phyloP scores from a whole-genome alignment of 2,888 invertebrate genomes.

The Epinotia brunnichana region DNA sequence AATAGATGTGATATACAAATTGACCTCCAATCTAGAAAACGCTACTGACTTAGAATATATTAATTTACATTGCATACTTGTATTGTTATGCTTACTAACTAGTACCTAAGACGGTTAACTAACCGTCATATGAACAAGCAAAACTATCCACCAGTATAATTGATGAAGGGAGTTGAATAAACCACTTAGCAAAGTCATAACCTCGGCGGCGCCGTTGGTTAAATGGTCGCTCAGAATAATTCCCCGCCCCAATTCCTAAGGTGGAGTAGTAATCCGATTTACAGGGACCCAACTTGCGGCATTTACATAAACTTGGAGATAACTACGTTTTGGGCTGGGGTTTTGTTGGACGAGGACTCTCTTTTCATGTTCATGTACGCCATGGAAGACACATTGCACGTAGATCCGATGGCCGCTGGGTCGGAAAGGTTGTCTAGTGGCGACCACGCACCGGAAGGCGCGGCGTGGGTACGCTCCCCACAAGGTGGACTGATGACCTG shows the following conservation, averaged over 20 bases:
- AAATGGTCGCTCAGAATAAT: neutral
- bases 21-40: no score
- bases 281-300: conserved; percentile 24
- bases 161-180: conserved; percentile 20
- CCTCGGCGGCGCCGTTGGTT: conserved; percentile 13
- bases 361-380: neutral
- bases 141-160: conserved; percentile 13
- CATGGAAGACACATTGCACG: neutral
- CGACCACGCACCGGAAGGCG: no score
- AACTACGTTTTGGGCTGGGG: conserved; percentile 23
- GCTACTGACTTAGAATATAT: neutral
- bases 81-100: neutral
- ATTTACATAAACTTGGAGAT: conserved; percentile 39
- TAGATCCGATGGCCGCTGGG: neutral
- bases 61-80: neutral
- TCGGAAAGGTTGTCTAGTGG: no score
- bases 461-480: no score
- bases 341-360: neutral
- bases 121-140: conserved; percentile 19
- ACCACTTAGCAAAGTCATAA: conserved; percentile 25
- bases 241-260: conserved; percentile 16
- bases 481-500: no score
- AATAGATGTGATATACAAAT: no score
- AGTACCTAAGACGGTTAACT: no score
- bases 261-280: conserved; percentile 36